Base-by-base conservation (phyloP, 2,888 invertebrate genomes). In the Ormyrus thymus region DNA sequence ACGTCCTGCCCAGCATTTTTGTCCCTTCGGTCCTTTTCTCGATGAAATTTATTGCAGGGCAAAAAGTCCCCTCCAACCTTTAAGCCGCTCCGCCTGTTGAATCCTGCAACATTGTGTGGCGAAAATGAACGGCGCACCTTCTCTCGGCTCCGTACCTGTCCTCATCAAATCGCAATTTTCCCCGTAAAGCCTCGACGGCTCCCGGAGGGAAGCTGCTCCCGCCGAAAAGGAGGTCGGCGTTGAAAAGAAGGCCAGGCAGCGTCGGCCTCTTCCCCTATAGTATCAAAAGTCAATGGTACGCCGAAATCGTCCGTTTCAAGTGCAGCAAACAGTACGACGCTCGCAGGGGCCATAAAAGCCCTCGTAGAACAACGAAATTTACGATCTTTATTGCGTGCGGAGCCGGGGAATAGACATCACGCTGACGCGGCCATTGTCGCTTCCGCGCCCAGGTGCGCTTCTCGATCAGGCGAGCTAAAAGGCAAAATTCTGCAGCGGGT, bases 91-190 rank as follows among this genome's bases (percentile, higher is more conserved):
- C 2, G 29, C 29, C 29, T 29, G 29, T 29, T 29, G 29, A 29
- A 29, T 29, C 29, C 29, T 29, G 29, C 29, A 29, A 29, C 29
- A 29, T 29, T 29, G 29, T 29, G 1, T 29, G 29, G 29, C 29
- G 29, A 29, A 29, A 29, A 29, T 29, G 29, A 29, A 29, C 29
- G 29, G 29, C 29, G 29, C 29, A 29, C 29, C 29, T 29, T 29
- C 29, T 29, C 29, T 29, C 29, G 29, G 29, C 29, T 29, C 29
- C 29, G 29, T 29, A 78, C 78, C 74, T 78, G 78, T 69, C 59
- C 70, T 78, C 78, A 70, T 74, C 64, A 55, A 78, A 74, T 69
- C 58, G 64, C 74, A 53, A 74, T 78, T 78, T 55, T 55, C 58
- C 46, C 7, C 65, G 13, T n/a, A 58, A 45, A 53, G 7, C 7